Evolutionary conservation across 2,797 vertebrate species (phyloP), one percentile per base, ranked within the genome.

Genomic region (Karalla daura): DNA sequence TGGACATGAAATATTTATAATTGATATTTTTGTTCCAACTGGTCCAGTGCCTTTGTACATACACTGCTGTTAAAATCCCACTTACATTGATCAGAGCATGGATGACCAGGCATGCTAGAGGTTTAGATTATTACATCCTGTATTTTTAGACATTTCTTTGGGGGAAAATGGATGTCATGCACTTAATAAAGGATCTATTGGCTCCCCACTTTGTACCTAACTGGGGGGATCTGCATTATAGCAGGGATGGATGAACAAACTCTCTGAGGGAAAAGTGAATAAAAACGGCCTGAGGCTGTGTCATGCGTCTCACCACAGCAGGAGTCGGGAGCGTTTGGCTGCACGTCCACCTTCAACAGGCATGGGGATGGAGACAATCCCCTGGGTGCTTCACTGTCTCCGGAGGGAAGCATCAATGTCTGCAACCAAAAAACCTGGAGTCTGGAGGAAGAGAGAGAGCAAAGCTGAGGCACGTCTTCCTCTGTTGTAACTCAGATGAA

Each of bases 311-410:
- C 41, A 12, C 0, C 28, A 55, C 27, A 47, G 12, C 7, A 17
- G 17, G 63, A 63, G 23, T 40, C 25, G 50, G 25, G 21, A 44
- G n/a, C 50, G 32, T 72, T 71, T 56, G 54, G 13, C 39, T 24
- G 30, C 20, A 21, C 41, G 47, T 44, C 45, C 20, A 70, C 21
- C n/a, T 47, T 45, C 15, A 37, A 51, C 15, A 37, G 47, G 18
- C 4, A 2, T 1, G 27, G 28, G 11, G 5, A 75, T 17, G 51
- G 15, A n/a, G 33, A 56, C 63, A 3, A 66, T 63, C 45, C 47
- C 28, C 33, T 18, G 15, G 7, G 12, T 62, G 27, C 40, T 45
- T 9, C 17, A 18, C 12, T 63, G 52, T 63, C 27, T 66, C 35
- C 23, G 50, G 17, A 62, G 52, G 27, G 40, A 56, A 68, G 12